Conservation (phyloP, 2,113 vertebrate species). For the Gracilinanus agilis region DNA sequence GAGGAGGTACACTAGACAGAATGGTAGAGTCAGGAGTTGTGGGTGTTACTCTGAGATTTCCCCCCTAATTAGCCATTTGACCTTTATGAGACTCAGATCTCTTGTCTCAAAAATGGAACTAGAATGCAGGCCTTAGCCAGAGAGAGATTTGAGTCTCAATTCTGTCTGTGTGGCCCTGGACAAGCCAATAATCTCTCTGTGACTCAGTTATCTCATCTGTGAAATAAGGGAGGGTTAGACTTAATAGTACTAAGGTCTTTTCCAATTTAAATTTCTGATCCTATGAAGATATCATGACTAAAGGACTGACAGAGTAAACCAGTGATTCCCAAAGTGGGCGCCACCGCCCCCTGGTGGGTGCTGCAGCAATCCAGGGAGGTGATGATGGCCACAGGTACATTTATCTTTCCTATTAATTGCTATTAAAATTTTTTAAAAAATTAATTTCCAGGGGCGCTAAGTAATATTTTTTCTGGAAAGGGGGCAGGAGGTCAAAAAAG, state of each 20-base stretch:
- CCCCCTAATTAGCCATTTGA: neutral
- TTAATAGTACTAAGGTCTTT: neutral
- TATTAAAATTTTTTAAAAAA: too few relatives aligned
- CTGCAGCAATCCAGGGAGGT: too few relatives aligned
- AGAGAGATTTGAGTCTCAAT: neutral
- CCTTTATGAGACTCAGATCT: neutral
- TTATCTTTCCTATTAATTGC: too few relatives aligned
- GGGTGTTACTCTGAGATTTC: neutral
- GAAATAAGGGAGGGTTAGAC: neutral
- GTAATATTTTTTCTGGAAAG: too few relatives aligned
- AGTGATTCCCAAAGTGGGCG: too few relatives aligned
- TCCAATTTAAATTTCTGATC: neutral
- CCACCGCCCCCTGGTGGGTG: too few relatives aligned
- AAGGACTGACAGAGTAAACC: neutral
- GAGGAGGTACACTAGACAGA: neutral
- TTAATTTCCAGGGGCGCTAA: too few relatives aligned
- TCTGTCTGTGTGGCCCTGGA: neutral
- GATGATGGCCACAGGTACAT: too few relatives aligned
- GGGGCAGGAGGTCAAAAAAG: too few relatives aligned
- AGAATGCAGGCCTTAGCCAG: neutral
- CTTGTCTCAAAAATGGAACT: neutral
- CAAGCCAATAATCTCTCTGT: neutral
- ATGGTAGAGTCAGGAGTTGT: neutral
- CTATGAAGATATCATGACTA: neutral
- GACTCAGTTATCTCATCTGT: neutral